Evolutionary conservation across 2,797 vertebrate species (phyloP).

Genomic region (Poliocrania exsul): DNA sequence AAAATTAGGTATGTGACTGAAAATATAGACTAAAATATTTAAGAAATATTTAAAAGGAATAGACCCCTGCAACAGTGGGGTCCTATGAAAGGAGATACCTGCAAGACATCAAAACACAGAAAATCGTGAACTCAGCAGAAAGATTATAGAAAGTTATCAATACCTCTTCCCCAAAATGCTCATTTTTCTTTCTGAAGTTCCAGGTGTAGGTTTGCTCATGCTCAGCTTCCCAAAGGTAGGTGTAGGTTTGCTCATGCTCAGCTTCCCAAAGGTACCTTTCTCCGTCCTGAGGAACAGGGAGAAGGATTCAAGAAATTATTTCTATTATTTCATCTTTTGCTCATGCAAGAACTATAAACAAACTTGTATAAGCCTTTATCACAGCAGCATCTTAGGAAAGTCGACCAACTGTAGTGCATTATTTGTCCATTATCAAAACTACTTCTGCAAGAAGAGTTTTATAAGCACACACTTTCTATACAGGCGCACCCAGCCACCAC

Average conservation of each 20-base stretch:
- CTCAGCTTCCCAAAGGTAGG: conserved; percentile 86
- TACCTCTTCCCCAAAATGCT: conserved; percentile 90
- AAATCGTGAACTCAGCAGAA: neutral
- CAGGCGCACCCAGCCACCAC: accelerated
- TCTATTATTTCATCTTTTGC: neutral
- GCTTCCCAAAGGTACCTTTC: conserved; percentile 85
- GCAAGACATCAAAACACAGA: neutral
- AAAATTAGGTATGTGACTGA: neutral
- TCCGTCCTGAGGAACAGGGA: conserved; percentile 74
- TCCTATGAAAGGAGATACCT: neutral
- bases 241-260: conserved; percentile 77
- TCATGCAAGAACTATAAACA: neutral
- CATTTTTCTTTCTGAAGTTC: conserved; percentile 87
- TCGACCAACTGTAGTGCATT: neutral
- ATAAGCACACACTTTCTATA: neutral
- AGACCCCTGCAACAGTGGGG: neutral
- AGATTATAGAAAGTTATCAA: neutral
- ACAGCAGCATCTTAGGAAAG: neutral
- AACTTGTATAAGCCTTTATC: neutral
- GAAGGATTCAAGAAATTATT: neutral
- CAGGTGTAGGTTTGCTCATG: conserved; percentile 81
- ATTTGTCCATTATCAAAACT: neutral
- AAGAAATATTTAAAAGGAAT: neutral
- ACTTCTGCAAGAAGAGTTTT: neutral
- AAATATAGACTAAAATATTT: neutral